phyloP scores from a whole-genome alignment of 2,113 vertebrate genomes.

The Spheniscus mendiculus region DNA sequence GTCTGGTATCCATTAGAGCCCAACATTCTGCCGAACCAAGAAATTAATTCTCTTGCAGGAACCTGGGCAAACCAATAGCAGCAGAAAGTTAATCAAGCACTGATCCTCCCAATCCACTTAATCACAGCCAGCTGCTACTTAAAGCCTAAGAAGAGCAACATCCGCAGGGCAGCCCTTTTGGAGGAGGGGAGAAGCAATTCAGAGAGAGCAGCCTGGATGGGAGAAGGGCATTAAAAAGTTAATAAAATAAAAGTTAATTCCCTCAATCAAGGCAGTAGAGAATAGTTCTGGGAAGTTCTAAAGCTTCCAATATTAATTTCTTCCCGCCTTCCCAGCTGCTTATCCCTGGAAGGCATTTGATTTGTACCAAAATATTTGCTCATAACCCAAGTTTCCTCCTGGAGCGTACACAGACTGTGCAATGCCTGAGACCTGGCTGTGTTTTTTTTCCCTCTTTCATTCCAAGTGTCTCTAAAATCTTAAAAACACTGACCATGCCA shows the following conservation, averaged over 20 bases:
- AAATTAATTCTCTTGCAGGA: conserved; percentile 82
- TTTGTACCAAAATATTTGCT: conserved; percentile 74
- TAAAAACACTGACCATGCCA: conserved; percentile 44
- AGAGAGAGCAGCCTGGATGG: conserved; percentile 56
- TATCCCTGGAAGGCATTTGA: conserved; percentile 66
- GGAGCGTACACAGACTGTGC: conserved; percentile 17
- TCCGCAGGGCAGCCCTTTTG: conserved; percentile 57
- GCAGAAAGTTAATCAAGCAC: conserved; percentile 79
- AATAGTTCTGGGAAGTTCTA: conserved; percentile 63
- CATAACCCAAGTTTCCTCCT: conserved; percentile 62
- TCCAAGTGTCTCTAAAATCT: conserved; percentile 66
- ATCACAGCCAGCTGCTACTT: conserved; percentile 81
- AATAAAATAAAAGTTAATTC: conserved; percentile 83
- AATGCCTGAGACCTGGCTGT: conserved; percentile 27
- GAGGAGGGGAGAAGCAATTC: conserved; percentile 7
- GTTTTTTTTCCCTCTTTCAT: conserved; percentile 37
- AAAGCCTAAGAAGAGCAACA: conserved; percentile 69
- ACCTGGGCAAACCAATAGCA: conserved; percentile 78
- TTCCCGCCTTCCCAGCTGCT: conserved; percentile 70
- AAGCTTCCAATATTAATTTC: conserved; percentile 69
- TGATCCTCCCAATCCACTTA: conserved; percentile 80
- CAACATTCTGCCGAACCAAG: conserved; percentile 74
- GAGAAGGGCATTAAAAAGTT: conserved; percentile 79
- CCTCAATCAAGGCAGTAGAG: conserved; percentile 65
- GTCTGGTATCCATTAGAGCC: conserved; percentile 79